Conservation (phyloP, 2,888 invertebrate species). For the Lomographa bimaculata region DNA sequence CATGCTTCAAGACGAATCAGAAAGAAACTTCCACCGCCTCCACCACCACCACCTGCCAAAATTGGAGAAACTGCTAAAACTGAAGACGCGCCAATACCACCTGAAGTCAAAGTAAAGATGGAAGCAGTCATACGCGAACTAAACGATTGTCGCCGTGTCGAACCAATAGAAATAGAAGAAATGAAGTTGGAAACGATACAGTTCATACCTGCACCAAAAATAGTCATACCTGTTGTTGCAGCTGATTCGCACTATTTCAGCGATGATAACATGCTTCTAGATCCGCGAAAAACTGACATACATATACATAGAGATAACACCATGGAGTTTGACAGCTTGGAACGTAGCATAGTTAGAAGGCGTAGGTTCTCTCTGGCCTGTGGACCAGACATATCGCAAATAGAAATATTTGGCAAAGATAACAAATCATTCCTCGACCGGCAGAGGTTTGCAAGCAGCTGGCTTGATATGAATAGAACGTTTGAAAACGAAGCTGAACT, state of each 20-base stretch:
- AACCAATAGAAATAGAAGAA: constrained; percentile 57
- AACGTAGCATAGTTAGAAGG: constrained; percentile 55
- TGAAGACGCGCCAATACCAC: constrained; percentile 68
- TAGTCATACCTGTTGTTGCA: constrained; percentile 74
- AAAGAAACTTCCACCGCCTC: constrained; percentile 74
- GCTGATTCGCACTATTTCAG: constrained; percentile 69
- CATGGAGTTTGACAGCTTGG: constrained; percentile 69
- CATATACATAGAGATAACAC: constrained; percentile 46
- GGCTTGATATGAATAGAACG: constrained; percentile 64
- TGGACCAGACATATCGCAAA: constrained; percentile 71
- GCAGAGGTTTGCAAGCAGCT: constrained; percentile 66
- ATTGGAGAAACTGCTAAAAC: constrained; percentile 23
- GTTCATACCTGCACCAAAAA: constrained; percentile 60
- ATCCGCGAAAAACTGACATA: constrained; percentile 49
- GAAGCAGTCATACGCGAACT: constrained; percentile 85
- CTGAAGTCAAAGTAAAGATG: constrained; percentile 84
- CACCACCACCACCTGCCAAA: constrained; percentile 59
- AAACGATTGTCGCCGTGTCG: constrained; percentile 66
- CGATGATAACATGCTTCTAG: constrained; percentile 60
- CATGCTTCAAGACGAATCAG: constrained; percentile 63
- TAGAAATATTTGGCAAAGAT: constrained; percentile 46
- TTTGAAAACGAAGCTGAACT: constrained; percentile 43
- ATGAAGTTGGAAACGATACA: constrained; percentile 53
- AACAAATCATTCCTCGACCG: constrained; percentile 50
- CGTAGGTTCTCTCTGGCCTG: constrained; percentile 71